Evolutionary conservation across 23 tunicate genomes (phyloP).

Genomic region (Oikopleura vanhoeffeni): DNA sequence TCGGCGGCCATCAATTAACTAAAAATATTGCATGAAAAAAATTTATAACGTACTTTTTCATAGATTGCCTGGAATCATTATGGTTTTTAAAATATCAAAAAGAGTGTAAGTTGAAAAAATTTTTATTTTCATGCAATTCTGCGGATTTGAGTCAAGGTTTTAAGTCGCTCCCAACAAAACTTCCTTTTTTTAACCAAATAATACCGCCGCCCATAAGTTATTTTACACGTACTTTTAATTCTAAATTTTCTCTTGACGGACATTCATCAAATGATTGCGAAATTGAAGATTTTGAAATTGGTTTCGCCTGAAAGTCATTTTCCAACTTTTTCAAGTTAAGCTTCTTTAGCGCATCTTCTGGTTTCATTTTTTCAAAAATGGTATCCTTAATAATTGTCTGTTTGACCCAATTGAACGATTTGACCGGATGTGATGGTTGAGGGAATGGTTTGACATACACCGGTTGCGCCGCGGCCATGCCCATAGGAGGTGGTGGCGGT

Average conservation of each 20-base stretch:
- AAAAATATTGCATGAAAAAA: neutral
- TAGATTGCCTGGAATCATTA: no score
- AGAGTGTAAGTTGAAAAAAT: no score
- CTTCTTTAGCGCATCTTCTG: constrained; percentile 50
- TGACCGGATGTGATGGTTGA: constrained; percentile 54
- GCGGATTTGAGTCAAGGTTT: no score
- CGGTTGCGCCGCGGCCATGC: neutral
- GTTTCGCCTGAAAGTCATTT: constrained; percentile 68
- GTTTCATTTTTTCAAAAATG: constrained; percentile 63
- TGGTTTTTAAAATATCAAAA: no score
- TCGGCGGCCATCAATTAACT: constrained; percentile 67
- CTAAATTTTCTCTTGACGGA: neutral
- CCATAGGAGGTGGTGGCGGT: constrained; percentile 21
- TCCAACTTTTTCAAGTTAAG: constrained; percentile 62
- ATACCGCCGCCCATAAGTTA: no score
- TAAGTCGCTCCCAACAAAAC: no score
- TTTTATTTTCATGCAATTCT: no score
- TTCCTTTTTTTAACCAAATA: no score
- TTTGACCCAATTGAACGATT: constrained; percentile 94
- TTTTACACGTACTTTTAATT: neutral
- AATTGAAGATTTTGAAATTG: constrained; percentile 23
- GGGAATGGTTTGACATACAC: constrained; percentile 47
- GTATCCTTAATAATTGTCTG: constrained; percentile 58
- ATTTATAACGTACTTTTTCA: neutral
- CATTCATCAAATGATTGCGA: neutral